Conservation (phyloP, 2,888 invertebrate genomes). For the Euphydryas editha region DNA sequence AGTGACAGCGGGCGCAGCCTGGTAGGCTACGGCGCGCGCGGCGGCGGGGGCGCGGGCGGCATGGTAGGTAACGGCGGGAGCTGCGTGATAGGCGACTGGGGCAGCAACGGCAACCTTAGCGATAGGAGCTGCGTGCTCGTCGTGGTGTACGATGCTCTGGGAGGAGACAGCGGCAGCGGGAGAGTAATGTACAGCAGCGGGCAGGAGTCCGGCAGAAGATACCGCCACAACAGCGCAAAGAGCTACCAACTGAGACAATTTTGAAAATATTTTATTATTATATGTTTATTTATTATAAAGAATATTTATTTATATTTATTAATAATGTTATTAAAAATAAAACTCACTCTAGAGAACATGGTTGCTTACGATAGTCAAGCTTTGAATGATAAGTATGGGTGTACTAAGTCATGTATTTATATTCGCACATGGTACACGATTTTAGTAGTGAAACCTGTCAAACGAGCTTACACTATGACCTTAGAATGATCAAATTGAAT, state of each 20-base stretch:
- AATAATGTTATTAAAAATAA: background rate
- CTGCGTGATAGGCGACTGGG: conserved; percentile 54
- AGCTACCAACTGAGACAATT: conserved; percentile 45
- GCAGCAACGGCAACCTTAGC: conserved; percentile 51
- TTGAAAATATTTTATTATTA: background rate
- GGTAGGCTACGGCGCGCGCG: conserved; percentile 47
- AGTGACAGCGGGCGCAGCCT: conserved; percentile 45
- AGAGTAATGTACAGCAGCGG: conserved; percentile 64
- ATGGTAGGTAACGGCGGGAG: conserved; percentile 42
- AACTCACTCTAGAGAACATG: conserved; percentile 7
- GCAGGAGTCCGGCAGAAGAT: conserved; percentile 53
- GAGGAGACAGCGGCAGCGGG: conserved; percentile 62
- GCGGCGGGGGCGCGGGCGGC: conserved; percentile 60
- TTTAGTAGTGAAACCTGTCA: conserved; percentile 39
- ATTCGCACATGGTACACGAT: conserved; percentile 27
- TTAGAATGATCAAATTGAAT: conserved; percentile 35
- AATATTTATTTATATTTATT: background rate
- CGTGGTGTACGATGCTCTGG: conserved; percentile 62
- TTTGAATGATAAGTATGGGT: conserved; percentile 34
- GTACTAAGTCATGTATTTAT: conserved; percentile 35
- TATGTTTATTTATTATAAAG: background rate
- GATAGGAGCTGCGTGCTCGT: conserved; percentile 47
- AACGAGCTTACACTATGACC: conserved; percentile 34
- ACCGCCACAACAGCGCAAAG: conserved; percentile 53
- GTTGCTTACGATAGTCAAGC: conserved; percentile 13